Percentiles rank a stretch among this genome's conserved stretches.
These are phyloP conservation scores for Drosophila auraria DNA, from an alignment of 1,140 invertebrate species.

Conservation along the genomic window DNA sequence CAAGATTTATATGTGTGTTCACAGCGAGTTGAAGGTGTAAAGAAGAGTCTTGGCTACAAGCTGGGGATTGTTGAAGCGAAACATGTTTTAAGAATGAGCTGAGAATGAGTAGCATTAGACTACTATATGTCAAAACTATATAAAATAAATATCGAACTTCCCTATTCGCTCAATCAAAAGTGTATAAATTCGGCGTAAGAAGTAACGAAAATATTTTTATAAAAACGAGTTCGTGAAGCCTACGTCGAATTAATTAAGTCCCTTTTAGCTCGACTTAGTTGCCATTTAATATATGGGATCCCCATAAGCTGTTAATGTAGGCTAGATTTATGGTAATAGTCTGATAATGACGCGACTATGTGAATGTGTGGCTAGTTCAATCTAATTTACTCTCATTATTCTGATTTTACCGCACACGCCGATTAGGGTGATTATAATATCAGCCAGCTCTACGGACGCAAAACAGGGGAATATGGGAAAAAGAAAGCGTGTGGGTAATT, in stretches of 20 bases:
- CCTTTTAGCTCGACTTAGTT: slow-evolving; percentile 7
- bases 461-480: slow-evolving; percentile 7
- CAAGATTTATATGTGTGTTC: slow-evolving; percentile 8
- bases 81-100: not conserved
- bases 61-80: not conserved
- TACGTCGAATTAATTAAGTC: not conserved
- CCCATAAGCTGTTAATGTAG: not conserved
- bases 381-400: slow-evolving; percentile 17
- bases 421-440: slow-evolving; percentile 29
- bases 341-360: slow-evolving; percentile 13
- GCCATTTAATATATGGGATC: not conserved
- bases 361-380: slow-evolving; percentile 9
- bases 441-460: slow-evolving; percentile 9
- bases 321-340: slow-evolving; percentile 9
- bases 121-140: too few species aligned
- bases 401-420: not conserved
- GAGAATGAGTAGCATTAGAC: too few species aligned
- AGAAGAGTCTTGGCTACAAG: not conserved
- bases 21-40: slow-evolving; percentile 3
- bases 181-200: not conserved
- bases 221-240: not conserved
- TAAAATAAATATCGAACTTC: too few species aligned
- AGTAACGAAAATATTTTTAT: not conserved
- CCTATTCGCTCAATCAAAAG: not conserved
- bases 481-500: slow-evolving; percentile 30